These are phyloP conservation scores for Papilio machaon DNA, from an alignment of 1,140 invertebrate species.

Conservation along the genomic window DNA sequence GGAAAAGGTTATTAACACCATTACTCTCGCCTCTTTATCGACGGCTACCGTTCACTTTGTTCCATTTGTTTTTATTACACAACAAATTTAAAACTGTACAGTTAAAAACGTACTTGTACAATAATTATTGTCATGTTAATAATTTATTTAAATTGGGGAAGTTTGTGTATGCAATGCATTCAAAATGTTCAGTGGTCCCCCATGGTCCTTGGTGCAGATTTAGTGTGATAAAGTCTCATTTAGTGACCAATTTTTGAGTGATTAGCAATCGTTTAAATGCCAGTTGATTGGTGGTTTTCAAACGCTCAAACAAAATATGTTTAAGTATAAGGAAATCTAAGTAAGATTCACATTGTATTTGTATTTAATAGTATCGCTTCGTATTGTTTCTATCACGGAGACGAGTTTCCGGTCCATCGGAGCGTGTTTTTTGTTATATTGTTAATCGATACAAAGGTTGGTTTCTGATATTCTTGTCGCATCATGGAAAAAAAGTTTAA, in stretches of 20 bases:
- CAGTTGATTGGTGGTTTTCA: not conserved
- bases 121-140: not conserved
- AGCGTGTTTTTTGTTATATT: constrained; percentile 40
- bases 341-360: not conserved
- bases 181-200: not conserved
- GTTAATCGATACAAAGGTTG: constrained; percentile 50
- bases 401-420: constrained; percentile 47
- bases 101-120: not conserved
- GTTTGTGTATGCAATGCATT: not conserved
- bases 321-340: not conserved
- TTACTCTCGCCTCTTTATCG: constrained; percentile 27
- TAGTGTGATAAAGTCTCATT: not conserved
- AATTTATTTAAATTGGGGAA: not conserved
- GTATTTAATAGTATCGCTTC: constrained; percentile 10
- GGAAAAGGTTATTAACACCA: constrained; percentile 47
- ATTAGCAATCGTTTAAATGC: not conserved
- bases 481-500: constrained; percentile 33
- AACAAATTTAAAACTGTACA: not conserved
- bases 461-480: constrained; percentile 32
- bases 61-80: not conserved
- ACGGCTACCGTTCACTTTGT: not conserved
- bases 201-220: not conserved
- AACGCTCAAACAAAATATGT: not conserved
- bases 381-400: constrained; percentile 25
- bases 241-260: not conserved